Conservation (phyloP, 2,113 vertebrate genomes). For the Melanerpes aurifrons region DNA sequence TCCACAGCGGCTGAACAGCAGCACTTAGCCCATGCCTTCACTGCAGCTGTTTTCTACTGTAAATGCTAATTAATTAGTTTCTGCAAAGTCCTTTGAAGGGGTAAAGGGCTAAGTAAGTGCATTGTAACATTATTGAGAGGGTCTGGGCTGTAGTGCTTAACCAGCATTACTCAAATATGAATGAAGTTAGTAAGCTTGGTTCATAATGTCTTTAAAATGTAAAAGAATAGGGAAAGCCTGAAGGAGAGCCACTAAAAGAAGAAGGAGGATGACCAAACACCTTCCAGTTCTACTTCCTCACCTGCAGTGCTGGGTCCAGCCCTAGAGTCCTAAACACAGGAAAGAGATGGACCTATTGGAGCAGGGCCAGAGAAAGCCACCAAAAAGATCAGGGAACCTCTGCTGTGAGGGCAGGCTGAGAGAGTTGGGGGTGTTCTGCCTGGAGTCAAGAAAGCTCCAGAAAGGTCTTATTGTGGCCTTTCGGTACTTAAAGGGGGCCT, state of each 20-base stretch:
- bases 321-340: too few relatives aligned
- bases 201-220: background rate
- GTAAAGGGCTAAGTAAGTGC: background rate
- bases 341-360: too few relatives aligned
- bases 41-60: background rate
- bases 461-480: too few relatives aligned
- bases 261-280: background rate
- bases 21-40: background rate
- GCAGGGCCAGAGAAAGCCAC: too few relatives aligned
- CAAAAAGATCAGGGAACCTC: too few relatives aligned
- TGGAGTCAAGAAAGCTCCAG: too few relatives aligned
- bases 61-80: background rate
- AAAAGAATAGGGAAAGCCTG: background rate
- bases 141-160: background rate
- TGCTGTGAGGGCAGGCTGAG: too few relatives aligned
- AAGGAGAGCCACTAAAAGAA: background rate
- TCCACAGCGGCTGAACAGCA: background rate
- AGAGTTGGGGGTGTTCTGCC: too few relatives aligned
- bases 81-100: background rate
- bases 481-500: too few relatives aligned
- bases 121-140: rapidly evolving
- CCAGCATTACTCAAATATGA: background rate
- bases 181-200: background rate
- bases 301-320: too few relatives aligned
- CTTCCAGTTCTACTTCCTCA: background rate